Conservation (phyloP, 2,797 vertebrate species). For the Apogon talboti region DNA sequence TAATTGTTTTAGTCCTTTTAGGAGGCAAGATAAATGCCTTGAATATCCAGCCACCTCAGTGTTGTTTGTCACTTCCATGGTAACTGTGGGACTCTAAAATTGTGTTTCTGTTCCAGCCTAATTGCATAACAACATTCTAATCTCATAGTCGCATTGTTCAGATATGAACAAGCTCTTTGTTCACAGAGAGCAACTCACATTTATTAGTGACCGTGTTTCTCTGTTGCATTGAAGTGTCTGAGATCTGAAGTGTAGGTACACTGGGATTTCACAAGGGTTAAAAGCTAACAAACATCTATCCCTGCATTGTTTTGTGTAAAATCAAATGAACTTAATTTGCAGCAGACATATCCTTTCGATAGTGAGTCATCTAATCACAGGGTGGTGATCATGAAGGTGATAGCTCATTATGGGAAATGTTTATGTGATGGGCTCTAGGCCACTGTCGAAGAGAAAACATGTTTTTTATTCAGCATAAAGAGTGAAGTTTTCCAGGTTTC, state of each 20-base stretch:
- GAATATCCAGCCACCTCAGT: background rate
- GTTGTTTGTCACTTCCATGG: background rate
- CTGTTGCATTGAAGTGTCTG: background rate
- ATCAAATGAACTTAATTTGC: no score
- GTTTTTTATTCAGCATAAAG: background rate
- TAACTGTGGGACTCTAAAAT: background rate
- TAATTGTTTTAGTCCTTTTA: background rate
- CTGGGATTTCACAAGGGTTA: no score
- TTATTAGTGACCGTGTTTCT: background rate
- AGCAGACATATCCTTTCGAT: background rate
- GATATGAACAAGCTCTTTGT: conserved; percentile 25
- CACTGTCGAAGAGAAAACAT: background rate
- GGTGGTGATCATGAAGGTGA: background rate
- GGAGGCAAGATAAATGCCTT: background rate
- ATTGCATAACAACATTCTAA: conserved; percentile 19
- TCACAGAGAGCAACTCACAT: conserved; percentile 5
- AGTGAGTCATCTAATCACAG: background rate
- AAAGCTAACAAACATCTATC: no score
- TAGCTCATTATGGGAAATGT: no score
- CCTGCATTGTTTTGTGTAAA: no score
- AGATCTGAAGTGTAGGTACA: no score
- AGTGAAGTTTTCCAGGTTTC: background rate
- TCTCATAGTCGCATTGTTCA: conserved; percentile 28
- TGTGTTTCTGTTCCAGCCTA: conserved; percentile 7
- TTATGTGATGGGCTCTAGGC: background rate